Percentiles rank a stretch among this genome's conserved stretches.
phyloP scores from a whole-genome alignment of 1,140 invertebrate species.

The Zaprionus ghesquierei region DNA sequence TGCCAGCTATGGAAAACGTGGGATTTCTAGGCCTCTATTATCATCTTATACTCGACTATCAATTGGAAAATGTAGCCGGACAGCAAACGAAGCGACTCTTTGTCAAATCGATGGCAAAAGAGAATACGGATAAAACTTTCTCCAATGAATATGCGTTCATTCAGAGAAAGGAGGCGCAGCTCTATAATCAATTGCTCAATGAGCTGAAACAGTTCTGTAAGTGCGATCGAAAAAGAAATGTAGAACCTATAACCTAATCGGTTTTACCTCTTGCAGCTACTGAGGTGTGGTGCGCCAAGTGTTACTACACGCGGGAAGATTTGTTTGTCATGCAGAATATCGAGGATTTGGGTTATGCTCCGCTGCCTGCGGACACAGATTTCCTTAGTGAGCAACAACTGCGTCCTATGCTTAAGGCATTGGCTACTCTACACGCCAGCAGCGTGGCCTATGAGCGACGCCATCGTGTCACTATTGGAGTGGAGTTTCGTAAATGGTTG shows the following conservation, averaged over 20 bases:
- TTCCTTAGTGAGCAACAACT: slow-evolving; percentile 68
- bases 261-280: slow-evolving; percentile 27
- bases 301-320: slow-evolving; percentile 75
- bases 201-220: slow-evolving; percentile 64
- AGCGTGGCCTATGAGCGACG: slow-evolving; percentile 66
- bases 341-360: slow-evolving; percentile 64
- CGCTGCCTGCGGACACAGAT: slow-evolving; percentile 26
- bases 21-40: slow-evolving; percentile 76
- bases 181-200: slow-evolving; percentile 60
- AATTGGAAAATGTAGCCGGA: slow-evolving; percentile 18
- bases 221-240: too few relatives aligned
- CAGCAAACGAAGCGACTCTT: slow-evolving; percentile 49
- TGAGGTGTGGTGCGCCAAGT: slow-evolving; percentile 79
- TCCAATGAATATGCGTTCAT: slow-evolving; percentile 54
- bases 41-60: slow-evolving; percentile 60
- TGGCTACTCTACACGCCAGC: slow-evolving; percentile 82
- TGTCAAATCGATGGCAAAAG: slow-evolving; percentile 66
- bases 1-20: slow-evolving; percentile 54
- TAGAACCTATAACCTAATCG: neutral
- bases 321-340: slow-evolving; percentile 83
- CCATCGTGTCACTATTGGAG: slow-evolving; percentile 68
- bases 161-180: slow-evolving; percentile 57
- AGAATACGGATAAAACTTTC: slow-evolving; percentile 55
- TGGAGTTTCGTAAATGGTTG: slow-evolving; percentile 68
- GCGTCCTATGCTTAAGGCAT: slow-evolving; percentile 54